Percentiles rank a stretch among this genome's conserved stretches.
Evolutionary conservation across 1,140 invertebrate genomes (phyloP).

Genomic region (Drosophila mauritiana): DNA sequence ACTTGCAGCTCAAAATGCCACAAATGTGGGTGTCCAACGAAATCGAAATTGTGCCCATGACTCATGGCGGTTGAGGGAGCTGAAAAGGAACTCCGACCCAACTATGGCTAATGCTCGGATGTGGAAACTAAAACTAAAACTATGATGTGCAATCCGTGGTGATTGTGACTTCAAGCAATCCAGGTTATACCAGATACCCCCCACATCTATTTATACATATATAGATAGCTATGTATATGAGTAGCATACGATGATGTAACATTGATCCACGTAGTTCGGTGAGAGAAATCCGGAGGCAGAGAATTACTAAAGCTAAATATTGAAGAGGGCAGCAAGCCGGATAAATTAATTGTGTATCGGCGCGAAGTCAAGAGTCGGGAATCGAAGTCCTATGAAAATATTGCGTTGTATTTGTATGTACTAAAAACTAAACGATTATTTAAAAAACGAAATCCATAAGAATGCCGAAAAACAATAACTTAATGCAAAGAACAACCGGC

Average conservation of each 20-base stretch:
- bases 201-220: constrained; percentile 55
- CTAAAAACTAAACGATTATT: constrained; percentile 47
- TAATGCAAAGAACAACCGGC: constrained; percentile 21
- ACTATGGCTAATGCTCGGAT: neutral
- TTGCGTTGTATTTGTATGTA: constrained; percentile 52
- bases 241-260: constrained; percentile 43
- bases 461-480: constrained; percentile 40
- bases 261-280: constrained; percentile 43
- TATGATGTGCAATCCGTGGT: constrained; percentile 26
- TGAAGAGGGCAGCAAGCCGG: constrained; percentile 7
- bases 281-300: constrained; percentile 1
- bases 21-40: constrained; percentile 24
- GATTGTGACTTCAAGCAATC: constrained; percentile 54
- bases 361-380: constrained; percentile 22
- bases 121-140: neutral
- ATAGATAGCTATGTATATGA: constrained; percentile 56
- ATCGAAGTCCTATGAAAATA: constrained; percentile 68
- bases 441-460: constrained; percentile 33
- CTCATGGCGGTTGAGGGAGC: neutral
- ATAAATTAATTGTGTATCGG: constrained; percentile 33
- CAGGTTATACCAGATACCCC: constrained; percentile 51
- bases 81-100: constrained; percentile 2
- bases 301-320: constrained; percentile 15
- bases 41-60: constrained; percentile 7
- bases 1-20: constrained; percentile 20